Percentiles rank a stretch among this genome's conserved stretches.
Conservation (phyloP, 2,797 vertebrate genomes). For the Epinephelus awoara region DNA sequence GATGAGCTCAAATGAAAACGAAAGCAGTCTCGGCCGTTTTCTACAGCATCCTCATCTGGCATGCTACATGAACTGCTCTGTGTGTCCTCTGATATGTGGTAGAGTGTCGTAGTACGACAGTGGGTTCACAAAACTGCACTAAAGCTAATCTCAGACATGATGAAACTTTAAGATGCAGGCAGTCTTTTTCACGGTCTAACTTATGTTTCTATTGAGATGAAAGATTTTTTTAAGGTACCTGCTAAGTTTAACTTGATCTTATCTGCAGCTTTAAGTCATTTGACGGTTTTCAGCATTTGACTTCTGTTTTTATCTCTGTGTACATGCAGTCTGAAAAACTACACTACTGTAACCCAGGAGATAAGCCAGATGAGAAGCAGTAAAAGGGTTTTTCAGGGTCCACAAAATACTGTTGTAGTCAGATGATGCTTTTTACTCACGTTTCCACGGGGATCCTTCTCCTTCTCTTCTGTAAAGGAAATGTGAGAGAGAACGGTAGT, state of each 20-base stretch:
- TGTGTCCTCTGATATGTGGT: conserved; percentile 7
- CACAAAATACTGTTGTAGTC: not conserved
- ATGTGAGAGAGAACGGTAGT: not conserved
- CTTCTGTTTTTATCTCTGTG: not conserved
- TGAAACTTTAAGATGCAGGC: not conserved
- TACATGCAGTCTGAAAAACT: not conserved
- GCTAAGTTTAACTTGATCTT: not conserved
- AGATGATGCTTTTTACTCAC: conserved; percentile 76
- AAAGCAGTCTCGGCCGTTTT: conserved; percentile 57
- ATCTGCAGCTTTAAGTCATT: not conserved
- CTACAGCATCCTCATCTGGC: conserved; percentile 73
- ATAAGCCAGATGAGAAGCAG: conserved; percentile 53
- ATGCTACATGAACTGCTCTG: conserved; percentile 57
- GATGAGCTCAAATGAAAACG: conserved; percentile 67
- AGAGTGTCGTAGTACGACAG: not conserved
- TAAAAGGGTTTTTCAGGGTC: not conserved
- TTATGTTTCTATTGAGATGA: not conserved
- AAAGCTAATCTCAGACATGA: not conserved
- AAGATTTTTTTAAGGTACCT: not conserved
- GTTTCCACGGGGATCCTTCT: conserved; percentile 69
- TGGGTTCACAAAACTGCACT: not conserved
- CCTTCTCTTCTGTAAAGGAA: conserved; percentile 72
- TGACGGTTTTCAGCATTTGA: not conserved
- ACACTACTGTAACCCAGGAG: conserved; percentile 2
- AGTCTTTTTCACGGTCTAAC: not conserved